Conservation (phyloP, 2,113 vertebrate genomes). For the Isurus oxyrinchus region DNA sequence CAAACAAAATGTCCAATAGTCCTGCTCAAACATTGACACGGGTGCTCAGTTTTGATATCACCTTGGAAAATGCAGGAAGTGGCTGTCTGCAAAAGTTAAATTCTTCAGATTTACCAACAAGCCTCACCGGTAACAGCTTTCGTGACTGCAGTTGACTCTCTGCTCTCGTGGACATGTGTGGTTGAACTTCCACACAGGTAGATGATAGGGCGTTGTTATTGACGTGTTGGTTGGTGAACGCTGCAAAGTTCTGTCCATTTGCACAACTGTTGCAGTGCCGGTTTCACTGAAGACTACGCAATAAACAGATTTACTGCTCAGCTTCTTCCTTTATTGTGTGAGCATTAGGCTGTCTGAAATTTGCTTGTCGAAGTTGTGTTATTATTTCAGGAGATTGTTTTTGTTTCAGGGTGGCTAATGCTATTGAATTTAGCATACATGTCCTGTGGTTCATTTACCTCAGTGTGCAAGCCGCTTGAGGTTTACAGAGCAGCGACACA, state of each 20-base stretch:
- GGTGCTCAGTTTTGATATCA: background rate
- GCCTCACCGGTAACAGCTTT: background rate
- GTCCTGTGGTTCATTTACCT: constrained; percentile 2
- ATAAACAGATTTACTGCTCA: background rate
- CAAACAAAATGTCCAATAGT: background rate
- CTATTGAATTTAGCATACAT: background rate
- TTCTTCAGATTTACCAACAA: background rate
- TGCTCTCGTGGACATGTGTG: background rate
- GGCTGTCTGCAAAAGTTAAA: background rate
- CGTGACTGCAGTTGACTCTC: background rate
- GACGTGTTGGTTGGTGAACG: background rate
- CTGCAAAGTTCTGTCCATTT: background rate
- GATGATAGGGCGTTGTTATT: background rate
- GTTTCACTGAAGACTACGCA: background rate
- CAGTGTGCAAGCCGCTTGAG: background rate
- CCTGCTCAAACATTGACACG: background rate
- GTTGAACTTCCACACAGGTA: background rate
- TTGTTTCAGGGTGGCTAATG: too few species aligned
- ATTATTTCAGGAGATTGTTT: background rate
- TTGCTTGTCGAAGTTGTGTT: background rate
- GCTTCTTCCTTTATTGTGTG: background rate
- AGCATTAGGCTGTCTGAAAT: background rate
- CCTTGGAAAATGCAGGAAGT: background rate
- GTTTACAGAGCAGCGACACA: background rate
- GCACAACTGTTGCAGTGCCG: background rate